Conservation (phyloP, 2,888 invertebrate genomes). For the Agonopterix heracliana region DNA sequence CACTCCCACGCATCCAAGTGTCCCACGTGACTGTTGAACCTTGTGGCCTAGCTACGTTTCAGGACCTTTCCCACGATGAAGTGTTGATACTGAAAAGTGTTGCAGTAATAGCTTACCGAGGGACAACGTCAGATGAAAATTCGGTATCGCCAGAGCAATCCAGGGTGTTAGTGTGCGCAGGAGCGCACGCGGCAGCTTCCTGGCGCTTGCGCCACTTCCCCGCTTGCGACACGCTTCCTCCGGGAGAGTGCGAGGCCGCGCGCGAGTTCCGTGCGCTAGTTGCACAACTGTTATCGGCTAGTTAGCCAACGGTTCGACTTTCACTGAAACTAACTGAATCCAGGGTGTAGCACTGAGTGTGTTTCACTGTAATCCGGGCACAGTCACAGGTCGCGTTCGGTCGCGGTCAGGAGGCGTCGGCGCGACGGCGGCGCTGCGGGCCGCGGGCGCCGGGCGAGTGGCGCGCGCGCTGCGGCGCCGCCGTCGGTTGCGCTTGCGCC, state of each 20-base stretch:
- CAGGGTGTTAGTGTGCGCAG: slow-evolving; percentile 51
- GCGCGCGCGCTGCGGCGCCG: slow-evolving; percentile 62
- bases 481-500: slow-evolving; percentile 73
- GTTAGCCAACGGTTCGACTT: slow-evolving; percentile 57
- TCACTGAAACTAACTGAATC: slow-evolving; percentile 65
- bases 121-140: slow-evolving; percentile 39
- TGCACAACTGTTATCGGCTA: slow-evolving; percentile 65
- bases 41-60: slow-evolving; percentile 3
- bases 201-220: slow-evolving; percentile 72
- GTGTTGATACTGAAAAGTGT: background rate
- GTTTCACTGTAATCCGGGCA: slow-evolving; percentile 72
- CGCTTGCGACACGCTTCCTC: slow-evolving; percentile 71
- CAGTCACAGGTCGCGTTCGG: slow-evolving; percentile 42
- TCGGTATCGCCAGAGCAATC: slow-evolving; percentile 46
- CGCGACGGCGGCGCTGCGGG: slow-evolving; percentile 71
- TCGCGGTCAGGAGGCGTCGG: slow-evolving; percentile 37
- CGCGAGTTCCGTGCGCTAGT: slow-evolving; percentile 62
- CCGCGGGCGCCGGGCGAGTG: slow-evolving; percentile 75
- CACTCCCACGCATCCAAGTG: slow-evolving; percentile 13
- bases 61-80: background rate
- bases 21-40: slow-evolving; percentile 12
- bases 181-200: slow-evolving; percentile 59
- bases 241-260: slow-evolving; percentile 70
- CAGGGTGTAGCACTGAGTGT: slow-evolving; percentile 56
- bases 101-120: slow-evolving; percentile 34